Conservation (phyloP, 1,140 invertebrate genomes). For the Ruditapes philippinarum region DNA sequence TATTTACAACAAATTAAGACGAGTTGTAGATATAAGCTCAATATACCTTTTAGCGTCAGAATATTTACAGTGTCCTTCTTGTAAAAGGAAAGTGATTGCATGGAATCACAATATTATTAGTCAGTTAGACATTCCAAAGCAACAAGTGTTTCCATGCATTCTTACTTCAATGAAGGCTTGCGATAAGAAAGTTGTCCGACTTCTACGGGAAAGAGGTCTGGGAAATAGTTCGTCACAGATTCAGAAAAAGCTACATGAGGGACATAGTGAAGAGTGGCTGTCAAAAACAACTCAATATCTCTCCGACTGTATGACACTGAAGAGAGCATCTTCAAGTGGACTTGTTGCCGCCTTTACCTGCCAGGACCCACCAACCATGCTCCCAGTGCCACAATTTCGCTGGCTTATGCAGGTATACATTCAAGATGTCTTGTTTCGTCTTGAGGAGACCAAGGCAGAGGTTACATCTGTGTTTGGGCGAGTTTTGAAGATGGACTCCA, state of each 20-base stretch:
- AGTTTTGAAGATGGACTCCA: slow-evolving; percentile 61
- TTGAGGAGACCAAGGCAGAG: slow-evolving; percentile 28
- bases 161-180: too few species aligned
- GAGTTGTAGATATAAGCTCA: too few species aligned
- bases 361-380: neutral
- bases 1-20: neutral
- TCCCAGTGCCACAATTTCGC: neutral
- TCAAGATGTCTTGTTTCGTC: neutral
- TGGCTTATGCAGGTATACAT: slow-evolving; percentile 37
- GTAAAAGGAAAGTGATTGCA: too few species aligned
- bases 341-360: neutral
- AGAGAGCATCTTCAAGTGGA: too few species aligned
- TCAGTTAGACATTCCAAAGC: too few species aligned
- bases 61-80: too few species aligned
- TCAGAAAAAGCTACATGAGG: neutral
- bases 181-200: neutral
- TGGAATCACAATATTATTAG: slow-evolving; percentile 23
- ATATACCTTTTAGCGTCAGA: too few species aligned
- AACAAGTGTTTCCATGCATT: too few species aligned
- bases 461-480: slow-evolving; percentile 47
- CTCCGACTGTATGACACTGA: neutral
- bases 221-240: slow-evolving; percentile 54
- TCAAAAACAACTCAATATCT: neutral
- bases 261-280: neutral
- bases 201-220: neutral